Evolutionary conservation across 2,797 vertebrate species (phyloP), one percentile per base, ranked within the genome.

Genomic region (Acrossocheilus fasciatus): DNA sequence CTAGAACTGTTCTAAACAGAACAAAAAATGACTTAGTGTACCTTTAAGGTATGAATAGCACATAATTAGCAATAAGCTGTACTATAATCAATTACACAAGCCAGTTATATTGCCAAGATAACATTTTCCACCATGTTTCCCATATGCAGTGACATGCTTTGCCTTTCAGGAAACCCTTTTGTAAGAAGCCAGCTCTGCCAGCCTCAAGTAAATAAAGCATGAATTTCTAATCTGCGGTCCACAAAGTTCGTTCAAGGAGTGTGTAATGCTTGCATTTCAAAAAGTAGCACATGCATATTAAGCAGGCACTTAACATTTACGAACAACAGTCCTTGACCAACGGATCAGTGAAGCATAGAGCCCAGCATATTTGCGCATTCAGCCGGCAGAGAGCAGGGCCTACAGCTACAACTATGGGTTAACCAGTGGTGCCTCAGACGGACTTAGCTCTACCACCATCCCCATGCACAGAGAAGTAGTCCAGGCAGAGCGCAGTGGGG

Each of bases 401-500:
- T 89, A 84, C n/a, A 82, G 70, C 95, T 96, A 95, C 90, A 92
- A 23, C 95, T 96, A 95, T 94, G 96, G 93, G 95, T 93, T 94
- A 94, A 93, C 92, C 93, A 92, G 93, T 94, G 94, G 91, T 92
- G 89, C 92, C 92, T 93, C 93, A 91, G 92, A 95, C 94, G 93
- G 94, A 66, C 92, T 96, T 95, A 96, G 95, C 95, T 96, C 96
- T 95, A 95, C 92, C 95, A 93, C 89, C 91, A 92, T 74, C 81
- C 75, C 68, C 81, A 86, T 75, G 68, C 81, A 81, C 68, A 68
- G 69, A 93, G 93, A 92, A 93, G 95, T 95, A 95, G 95, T 96
- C 87, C 81, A 83, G 23, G 52, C 68, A 73, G 72, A 81, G 72
- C 36, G 36, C 52, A 54, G 10, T 45, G 26, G 43, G 68, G 72